Percentiles rank a stretch among this genome's conserved stretches.
These are phyloP conservation scores for Cremastinae sp. DNA, from an alignment of 2,888 invertebrate species.

Conservation along the genomic window DNA sequence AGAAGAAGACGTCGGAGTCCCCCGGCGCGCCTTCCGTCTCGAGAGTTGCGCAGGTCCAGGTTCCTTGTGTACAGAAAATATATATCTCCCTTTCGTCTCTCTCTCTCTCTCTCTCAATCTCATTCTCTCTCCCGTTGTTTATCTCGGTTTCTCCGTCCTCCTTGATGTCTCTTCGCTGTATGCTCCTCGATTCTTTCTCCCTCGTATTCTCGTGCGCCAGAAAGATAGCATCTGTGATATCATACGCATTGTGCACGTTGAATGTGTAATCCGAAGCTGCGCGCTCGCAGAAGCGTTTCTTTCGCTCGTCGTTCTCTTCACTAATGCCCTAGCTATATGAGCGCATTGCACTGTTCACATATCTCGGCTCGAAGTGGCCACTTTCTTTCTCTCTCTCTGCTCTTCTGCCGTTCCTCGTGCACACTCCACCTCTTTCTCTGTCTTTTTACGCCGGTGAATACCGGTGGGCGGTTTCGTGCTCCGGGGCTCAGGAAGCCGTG, in stretches of 20 bases:
- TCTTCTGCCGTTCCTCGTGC: not conserved
- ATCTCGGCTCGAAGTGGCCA: conserved; percentile 27
- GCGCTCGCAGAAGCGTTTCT: conserved; percentile 59
- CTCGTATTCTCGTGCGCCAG: conserved; percentile 33
- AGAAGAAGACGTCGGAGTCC: conserved; percentile 44
- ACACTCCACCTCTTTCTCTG: conserved; percentile 1
- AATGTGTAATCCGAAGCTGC: conserved; percentile 65
- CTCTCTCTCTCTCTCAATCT: conserved; percentile 18
- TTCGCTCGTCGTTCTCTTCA: conserved; percentile 49
- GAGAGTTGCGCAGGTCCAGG: conserved; percentile 61
- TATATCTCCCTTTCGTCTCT: conserved; percentile 15
- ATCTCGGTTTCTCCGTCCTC: conserved; percentile 4
- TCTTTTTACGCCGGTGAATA: conserved; percentile 36
- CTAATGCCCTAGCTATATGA: conserved; percentile 54
- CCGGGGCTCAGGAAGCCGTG: conserved; percentile 57
- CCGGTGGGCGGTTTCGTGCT: conserved; percentile 61
- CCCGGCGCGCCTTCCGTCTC: conserved; percentile 49
- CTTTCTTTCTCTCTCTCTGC: conserved; percentile 28
- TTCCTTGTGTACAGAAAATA: conserved; percentile 14
- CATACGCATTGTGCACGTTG: conserved; percentile 64
- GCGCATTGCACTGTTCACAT: conserved; percentile 34
- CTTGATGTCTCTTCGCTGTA: conserved; percentile 10
- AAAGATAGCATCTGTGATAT: conserved; percentile 61
- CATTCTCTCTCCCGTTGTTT: conserved; percentile 14
- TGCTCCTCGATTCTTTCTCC: conserved; percentile 5